A percentile compares a stretch with the other conserved stretches of the same genome.
phyloP scores from a whole-genome alignment of 2,888 invertebrate genomes.

The Pristionchus entomophagus region DNA sequence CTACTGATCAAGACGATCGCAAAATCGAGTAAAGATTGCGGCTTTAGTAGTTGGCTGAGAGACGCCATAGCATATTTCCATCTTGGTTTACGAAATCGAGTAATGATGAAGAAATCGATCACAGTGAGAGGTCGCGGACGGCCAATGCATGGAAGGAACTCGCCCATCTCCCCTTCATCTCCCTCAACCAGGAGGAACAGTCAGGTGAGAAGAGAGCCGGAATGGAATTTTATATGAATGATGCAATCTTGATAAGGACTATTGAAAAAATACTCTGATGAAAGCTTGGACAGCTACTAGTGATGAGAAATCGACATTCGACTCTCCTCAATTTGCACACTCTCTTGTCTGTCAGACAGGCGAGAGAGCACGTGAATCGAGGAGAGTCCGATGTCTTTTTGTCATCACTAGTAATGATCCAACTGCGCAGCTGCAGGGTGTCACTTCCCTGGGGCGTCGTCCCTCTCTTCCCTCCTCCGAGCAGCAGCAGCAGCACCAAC shows the following conservation, averaged over 20 bases:
- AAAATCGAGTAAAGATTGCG: no score
- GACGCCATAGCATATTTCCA: no score
- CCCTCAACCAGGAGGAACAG: not conserved
- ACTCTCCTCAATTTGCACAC: no score
- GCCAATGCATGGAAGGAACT: not conserved
- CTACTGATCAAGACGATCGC: no score
- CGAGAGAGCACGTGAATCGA: no score
- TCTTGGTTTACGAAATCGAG: not conserved
- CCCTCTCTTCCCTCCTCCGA: conserved; percentile 14
- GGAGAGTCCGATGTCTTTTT: conserved; percentile 36
- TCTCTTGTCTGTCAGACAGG: no score
- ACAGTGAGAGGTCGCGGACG: not conserved
- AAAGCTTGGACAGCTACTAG: no score
- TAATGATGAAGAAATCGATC: not conserved
- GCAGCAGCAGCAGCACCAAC: no score
- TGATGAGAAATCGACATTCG: no score
- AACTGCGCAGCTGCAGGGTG: not conserved
- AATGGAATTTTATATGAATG: not conserved
- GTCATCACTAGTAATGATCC: not conserved
- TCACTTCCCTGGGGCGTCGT: conserved; percentile 25
- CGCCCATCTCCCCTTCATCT: not conserved
- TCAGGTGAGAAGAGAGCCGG: conserved; percentile 46
- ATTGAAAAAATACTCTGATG: not conserved
- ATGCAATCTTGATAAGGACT: not conserved
- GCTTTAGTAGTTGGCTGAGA: no score